phyloP scores from a whole-genome alignment of 2,113 vertebrate genomes.

The Sorex araneus region DNA sequence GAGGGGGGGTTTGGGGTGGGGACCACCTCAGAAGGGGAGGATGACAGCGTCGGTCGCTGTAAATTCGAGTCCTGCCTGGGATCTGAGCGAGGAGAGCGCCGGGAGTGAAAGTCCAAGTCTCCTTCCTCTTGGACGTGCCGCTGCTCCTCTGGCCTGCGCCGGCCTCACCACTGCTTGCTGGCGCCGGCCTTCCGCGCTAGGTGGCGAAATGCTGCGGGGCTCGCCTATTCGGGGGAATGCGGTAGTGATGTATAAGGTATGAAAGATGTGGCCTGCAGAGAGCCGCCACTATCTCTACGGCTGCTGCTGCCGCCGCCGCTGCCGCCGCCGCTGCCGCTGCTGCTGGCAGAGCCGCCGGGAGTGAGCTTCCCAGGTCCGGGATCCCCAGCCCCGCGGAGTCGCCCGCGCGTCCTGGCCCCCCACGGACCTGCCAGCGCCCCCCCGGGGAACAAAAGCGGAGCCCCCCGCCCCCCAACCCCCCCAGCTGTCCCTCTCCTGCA shows the following conservation, averaged over 20 bases:
- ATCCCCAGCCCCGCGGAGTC: slow-evolving; percentile 50
- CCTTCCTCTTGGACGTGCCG: not conserved
- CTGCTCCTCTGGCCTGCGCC: not conserved
- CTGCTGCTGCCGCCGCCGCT: slow-evolving; percentile 60
- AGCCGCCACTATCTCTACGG: slow-evolving; percentile 84
- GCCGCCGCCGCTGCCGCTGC: slow-evolving; percentile 73
- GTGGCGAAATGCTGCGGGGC: slow-evolving; percentile 81
- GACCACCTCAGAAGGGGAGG: not conserved
- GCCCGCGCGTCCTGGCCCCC: not conserved
- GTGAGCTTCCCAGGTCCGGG: slow-evolving; percentile 75
- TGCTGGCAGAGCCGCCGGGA: slow-evolving; percentile 75
- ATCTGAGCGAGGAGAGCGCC: not conserved
- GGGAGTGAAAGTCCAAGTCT: not conserved
- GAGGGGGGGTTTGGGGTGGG: not conserved
- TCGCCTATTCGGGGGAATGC: slow-evolving; percentile 93
- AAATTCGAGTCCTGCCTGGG: not conserved
- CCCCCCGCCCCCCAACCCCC: too few relatives aligned
- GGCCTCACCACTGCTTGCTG: not conserved
- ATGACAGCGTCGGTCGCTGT: not conserved
- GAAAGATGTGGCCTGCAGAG: slow-evolving; percentile 90
- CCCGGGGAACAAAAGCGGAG: slow-evolving; percentile 79
- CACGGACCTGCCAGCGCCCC: slow-evolving; percentile 64
- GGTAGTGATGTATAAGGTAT: slow-evolving; percentile 91
- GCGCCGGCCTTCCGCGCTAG: slow-evolving; percentile 45
- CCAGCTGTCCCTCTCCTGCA: slow-evolving; percentile 75